These are phyloP conservation scores for Phrynocephalus versicolor DNA, from an alignment of 2,113 vertebrate genomes.

Conservation along the genomic window DNA sequence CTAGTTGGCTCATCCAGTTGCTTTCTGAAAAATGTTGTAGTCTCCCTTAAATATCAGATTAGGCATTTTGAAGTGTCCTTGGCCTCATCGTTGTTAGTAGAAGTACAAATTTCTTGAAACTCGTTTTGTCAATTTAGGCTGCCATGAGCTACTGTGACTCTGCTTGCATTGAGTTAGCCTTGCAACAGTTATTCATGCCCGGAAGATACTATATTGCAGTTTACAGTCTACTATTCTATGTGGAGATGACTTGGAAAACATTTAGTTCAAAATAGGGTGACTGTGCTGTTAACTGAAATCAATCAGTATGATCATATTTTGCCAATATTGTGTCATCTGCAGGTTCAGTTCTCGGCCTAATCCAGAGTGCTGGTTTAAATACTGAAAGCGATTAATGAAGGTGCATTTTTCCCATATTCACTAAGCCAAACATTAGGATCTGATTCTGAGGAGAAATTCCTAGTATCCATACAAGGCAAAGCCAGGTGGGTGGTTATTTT, in stretches of 20 bases:
- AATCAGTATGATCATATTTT: not conserved
- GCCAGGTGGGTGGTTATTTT: no score
- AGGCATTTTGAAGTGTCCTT: not conserved
- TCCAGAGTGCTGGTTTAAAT: not conserved
- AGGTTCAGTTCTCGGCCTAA: not conserved
- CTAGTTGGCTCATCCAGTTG: not conserved
- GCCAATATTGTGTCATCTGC: not conserved
- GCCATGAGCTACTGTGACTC: not conserved
- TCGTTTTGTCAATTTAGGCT: not conserved
- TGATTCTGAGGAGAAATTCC: not conserved
- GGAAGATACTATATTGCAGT: not conserved
- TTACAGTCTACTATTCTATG: not conserved
- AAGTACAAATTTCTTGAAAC: not conserved
- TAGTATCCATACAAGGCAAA: not conserved
- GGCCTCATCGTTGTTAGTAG: not conserved
- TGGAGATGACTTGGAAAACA: not conserved
- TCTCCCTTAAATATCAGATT: not conserved
- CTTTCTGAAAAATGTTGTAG: not conserved
- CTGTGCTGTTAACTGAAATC: not conserved
- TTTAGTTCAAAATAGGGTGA: not conserved
- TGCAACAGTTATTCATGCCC: not conserved
- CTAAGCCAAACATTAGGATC: not conserved
- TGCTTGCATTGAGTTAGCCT: not conserved
- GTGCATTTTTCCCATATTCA: not conserved
- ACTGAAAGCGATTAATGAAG: not conserved